Base-by-base conservation (phyloP, 2,888 invertebrate species). In the Arrhopalites spinosus region DNA sequence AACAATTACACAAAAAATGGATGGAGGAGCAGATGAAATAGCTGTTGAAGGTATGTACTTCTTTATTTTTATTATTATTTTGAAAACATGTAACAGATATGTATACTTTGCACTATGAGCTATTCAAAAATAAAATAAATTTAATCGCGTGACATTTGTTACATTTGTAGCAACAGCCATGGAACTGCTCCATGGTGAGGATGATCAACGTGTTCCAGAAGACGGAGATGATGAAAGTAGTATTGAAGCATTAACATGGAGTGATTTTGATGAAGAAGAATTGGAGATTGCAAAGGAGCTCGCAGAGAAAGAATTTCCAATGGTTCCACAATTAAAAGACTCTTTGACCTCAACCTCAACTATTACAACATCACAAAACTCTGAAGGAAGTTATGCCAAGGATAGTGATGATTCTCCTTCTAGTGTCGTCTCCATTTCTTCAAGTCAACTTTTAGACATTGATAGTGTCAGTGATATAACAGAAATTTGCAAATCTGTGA, bases 251-350 rank as follows among this genome's bases (percentile, higher is more conserved):
- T 80, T 81, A 59, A 73, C 78, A 78, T 82, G 82, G 82, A 80
- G 79, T 56, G 82, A 82, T 68, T 81, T 81, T 56, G 81, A 81
- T 47, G 82, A 82, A 66, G 82, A 82, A 20, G 81, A 81, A 77
- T 61, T 75, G 61, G 75, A 75, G 63, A 27, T 64, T 17, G 75
- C 75, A 1, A 69, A 56, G 25, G 23, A 27, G n/a, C 47, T 74
- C 7, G 70, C 75, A n/a, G 75, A 53, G 23, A 30, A 75, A 61
- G 75, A 70, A 63, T 70, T 70, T 15, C 70, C 69, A 45, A 43
- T 45, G 1, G 36, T n/a, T n/a, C 11, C 47, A 25, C 53, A 36
- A 25, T 13, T 15, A 17, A n/a, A 43, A 45, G 8, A 56, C 5
- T 30, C 50, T 53, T 0, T 63, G 8, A n/a, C 29, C 50, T 50